A percentile compares a stretch with the other conserved stretches of the same genome.
phyloP scores from a whole-genome alignment of 1,140 invertebrate genomes.

The Drosophila repletoides region DNA sequence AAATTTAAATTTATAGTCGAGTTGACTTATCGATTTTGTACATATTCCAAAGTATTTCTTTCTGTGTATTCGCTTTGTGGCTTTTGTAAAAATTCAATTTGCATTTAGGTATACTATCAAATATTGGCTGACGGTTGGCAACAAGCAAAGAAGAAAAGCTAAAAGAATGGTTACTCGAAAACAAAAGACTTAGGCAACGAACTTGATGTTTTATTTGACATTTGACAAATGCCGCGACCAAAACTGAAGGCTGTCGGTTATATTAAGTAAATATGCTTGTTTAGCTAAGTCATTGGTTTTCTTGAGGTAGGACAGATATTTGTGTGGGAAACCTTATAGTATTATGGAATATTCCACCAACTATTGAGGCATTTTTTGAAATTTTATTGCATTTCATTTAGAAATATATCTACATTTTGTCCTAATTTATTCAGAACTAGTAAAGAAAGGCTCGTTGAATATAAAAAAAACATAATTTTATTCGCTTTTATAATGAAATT shows the following conservation, averaged over 20 bases:
- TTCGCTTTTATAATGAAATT: too few species aligned
- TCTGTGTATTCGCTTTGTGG: neutral
- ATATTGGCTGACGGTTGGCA: constrained; percentile 15
- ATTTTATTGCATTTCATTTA: too few species aligned
- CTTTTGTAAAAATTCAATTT: constrained; percentile 43
- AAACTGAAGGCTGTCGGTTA: neutral
- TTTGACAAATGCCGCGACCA: constrained; percentile 18
- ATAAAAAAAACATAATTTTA: too few species aligned
- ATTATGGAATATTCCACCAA: too few species aligned
- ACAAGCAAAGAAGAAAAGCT: neutral
- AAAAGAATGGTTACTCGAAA: constrained; percentile 41
- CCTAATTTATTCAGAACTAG: too few species aligned
- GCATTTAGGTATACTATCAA: constrained; percentile 35
- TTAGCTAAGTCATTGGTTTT: neutral
- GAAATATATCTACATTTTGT: too few species aligned
- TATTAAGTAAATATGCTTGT: neutral
- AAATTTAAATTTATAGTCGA: too few species aligned
- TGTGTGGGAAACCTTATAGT: too few species aligned
- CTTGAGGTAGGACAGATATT: neutral
- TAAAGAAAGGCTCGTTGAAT: too few species aligned
- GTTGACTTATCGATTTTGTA: too few species aligned
- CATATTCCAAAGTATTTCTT: too few species aligned
- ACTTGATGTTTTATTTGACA: constrained; percentile 14
- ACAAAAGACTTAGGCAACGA: constrained; percentile 54
- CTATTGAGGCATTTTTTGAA: too few species aligned